Percentiles rank a stretch among this genome's conserved stretches.
Evolutionary conservation across 2,888 invertebrate species (phyloP).

Genomic region (Holacanthella duospinosa): DNA sequence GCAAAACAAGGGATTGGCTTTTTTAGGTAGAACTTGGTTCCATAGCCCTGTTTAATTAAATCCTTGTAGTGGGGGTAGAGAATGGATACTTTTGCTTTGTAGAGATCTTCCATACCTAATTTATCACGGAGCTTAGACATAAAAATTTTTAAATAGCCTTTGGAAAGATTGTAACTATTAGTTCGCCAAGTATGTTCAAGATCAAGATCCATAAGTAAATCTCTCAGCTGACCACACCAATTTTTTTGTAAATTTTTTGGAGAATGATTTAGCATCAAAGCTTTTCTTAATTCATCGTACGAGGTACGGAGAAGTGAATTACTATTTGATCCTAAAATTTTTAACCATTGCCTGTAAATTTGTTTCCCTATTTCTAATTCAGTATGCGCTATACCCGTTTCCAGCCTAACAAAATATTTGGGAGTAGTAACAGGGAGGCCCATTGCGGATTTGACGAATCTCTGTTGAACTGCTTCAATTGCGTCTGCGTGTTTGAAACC

Average conservation of each 20-base stretch:
- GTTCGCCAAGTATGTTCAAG: neutral
- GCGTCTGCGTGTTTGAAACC: neutral
- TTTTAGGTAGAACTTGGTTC: neutral
- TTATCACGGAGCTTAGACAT: neutral
- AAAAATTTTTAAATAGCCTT: neutral
- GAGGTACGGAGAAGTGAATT: neutral
- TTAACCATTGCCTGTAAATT: neutral
- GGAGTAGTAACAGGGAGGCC: neutral
- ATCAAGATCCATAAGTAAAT: neutral
- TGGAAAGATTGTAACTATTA: neutral
- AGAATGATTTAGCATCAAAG: neutral
- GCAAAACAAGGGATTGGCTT: neutral
- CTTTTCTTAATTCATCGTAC: neutral
- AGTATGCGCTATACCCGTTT: neutral
- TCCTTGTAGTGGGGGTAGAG: neutral
- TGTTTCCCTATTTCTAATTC: neutral
- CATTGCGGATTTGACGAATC: neutral
- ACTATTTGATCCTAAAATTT: neutral
- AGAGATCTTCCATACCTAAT: neutral
- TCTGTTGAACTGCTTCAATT: neutral
- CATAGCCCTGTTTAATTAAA: neutral
- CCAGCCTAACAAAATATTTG: neutral
- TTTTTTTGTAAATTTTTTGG: neutral
- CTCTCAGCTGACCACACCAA: neutral
- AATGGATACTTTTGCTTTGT: too few species aligned